A percentile compares a stretch with the other conserved stretches of the same genome.
Evolutionary conservation across 1,140 invertebrate genomes (phyloP).

Genomic region (Neoseiulus cucumeris): DNA sequence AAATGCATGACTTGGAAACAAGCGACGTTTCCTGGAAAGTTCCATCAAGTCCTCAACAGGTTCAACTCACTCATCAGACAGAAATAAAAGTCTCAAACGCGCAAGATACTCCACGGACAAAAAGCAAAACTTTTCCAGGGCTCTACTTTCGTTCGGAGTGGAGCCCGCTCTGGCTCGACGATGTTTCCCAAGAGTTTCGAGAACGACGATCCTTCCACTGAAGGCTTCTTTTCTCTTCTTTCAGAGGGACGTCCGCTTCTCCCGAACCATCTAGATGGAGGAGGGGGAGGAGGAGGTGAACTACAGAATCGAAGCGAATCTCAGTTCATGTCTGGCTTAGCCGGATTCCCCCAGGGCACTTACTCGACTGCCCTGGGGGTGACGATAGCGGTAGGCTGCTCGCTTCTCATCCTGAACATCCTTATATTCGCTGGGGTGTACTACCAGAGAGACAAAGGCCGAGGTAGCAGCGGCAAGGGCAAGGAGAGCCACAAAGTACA

Average conservation of each 20-base stretch:
- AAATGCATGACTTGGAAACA: no score
- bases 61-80: no score
- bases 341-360: conserved; percentile 15
- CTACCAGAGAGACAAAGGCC: conserved; percentile 60
- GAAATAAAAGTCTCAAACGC: no score
- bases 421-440: conserved; percentile 82
- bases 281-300: no score
- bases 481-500: conserved; percentile 9
- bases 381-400: conserved; percentile 82
- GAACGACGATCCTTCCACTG: no score
- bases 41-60: no score
- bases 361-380: conserved; percentile 72
- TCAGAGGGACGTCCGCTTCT: conserved; percentile 1
- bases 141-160: no score
- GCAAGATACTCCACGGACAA: no score
- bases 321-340: conserved; percentile 1
- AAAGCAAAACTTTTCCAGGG: no score
- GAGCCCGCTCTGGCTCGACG: no score
- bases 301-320: conserved; percentile 1
- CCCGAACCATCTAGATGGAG: neutral
- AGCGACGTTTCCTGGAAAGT: no score
- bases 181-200: no score
- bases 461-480: neutral
- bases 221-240: neutral
- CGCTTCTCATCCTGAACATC: conserved; percentile 67